phyloP scores from a whole-genome alignment of 2,888 invertebrate genomes.

The Dasypolia templi region DNA sequence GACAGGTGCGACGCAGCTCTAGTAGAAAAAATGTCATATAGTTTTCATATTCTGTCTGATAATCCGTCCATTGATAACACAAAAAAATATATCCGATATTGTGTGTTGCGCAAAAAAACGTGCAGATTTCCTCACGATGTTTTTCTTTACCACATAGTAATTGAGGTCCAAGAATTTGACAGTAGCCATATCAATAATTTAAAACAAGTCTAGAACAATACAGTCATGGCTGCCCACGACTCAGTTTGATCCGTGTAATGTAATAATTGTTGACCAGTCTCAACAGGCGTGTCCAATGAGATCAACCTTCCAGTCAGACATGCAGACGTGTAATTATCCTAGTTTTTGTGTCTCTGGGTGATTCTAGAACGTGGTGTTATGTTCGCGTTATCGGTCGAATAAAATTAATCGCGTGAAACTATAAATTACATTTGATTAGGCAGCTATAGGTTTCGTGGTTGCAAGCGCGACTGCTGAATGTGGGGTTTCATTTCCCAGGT shows the following conservation, averaged over 20 bases:
- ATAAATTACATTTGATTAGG: not conserved
- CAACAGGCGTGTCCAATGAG: conserved; percentile 58
- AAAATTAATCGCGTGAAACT: not conserved
- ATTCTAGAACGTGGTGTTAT: conserved; percentile 8
- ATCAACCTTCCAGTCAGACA: conserved; percentile 33
- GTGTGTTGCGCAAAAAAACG: not conserved
- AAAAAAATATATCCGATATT: not conserved
- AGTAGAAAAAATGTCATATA: not conserved
- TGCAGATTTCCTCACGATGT: not conserved
- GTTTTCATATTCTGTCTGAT: not conserved
- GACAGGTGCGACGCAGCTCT: not conserved
- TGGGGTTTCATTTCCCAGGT: no score
- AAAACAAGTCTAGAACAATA: conserved; percentile 13
- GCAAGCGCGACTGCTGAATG: no score
- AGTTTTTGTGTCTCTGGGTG: conserved; percentile 34
- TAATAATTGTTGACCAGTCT: conserved; percentile 13
- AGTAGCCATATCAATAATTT: conserved; percentile 19
- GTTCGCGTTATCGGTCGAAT: not conserved
- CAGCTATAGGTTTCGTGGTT: not conserved
- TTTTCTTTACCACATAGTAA: not conserved
- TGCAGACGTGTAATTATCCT: conserved; percentile 32
- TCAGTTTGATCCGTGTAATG: conserved; percentile 16
- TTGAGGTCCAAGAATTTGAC: not conserved
- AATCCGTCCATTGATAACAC: not conserved
- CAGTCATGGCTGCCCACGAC: conserved; percentile 12